Evolutionary conservation across 2,888 invertebrate species (phyloP).

Genomic region (Nemotelus pantherinus): DNA sequence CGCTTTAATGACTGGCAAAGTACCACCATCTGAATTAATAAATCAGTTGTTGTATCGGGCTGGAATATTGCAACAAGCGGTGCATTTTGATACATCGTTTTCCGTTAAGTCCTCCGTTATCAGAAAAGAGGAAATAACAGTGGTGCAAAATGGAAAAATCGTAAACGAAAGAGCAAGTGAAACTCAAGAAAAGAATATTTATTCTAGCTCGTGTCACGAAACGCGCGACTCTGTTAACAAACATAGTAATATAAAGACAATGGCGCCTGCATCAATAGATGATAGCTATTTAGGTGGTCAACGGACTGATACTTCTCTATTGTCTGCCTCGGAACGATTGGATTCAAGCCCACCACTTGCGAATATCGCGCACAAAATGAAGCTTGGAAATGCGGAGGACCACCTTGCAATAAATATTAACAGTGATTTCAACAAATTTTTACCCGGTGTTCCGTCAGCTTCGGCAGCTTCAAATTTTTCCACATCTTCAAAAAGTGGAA

Average conservation of each 20-base stretch:
- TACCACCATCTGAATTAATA: constrained; percentile 76
- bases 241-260: constrained; percentile 8
- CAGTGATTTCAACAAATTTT: constrained; percentile 34
- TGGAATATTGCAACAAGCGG: constrained; percentile 73
- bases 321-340: constrained; percentile 4
- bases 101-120: constrained; percentile 77
- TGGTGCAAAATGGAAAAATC: constrained; percentile 73
- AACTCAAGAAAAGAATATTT: constrained; percentile 77
- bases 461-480: constrained; percentile 29
- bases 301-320: neutral
- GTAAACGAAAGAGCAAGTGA: constrained; percentile 77
- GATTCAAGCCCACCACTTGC: neutral
- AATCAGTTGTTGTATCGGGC: constrained; percentile 75
- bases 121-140: constrained; percentile 76
- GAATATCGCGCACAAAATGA: neutral
- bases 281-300: constrained; percentile 8
- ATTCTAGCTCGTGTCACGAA: constrained; percentile 73
- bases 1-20: constrained; percentile 74
- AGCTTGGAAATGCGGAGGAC: neutral
- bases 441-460: constrained; percentile 37
- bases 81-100: constrained; percentile 75
- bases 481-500: constrained; percentile 1
- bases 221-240: constrained; percentile 70
- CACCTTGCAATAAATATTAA: constrained; percentile 15
- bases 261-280: constrained; percentile 29